Evolutionary conservation across 2,797 vertebrate genomes (phyloP), one percentile per base, ranked within the genome.

Genomic region (Neosilurus mollespiculum): DNA sequence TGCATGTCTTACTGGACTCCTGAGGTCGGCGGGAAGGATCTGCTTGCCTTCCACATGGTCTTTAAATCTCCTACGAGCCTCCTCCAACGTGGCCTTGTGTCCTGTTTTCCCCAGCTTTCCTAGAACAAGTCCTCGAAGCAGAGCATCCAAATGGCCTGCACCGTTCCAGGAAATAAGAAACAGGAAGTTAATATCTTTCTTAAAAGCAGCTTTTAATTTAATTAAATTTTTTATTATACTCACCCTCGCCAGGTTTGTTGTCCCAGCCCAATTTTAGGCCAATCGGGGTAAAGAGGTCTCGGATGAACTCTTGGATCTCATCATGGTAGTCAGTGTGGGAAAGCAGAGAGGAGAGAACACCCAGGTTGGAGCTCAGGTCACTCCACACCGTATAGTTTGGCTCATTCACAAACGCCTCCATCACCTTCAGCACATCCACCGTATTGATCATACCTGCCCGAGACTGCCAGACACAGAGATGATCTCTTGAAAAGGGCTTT

Each of bases 361-460:
- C 97, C 93, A 99, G 95, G 94, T 99, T 99, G 92, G 97, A 98
- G 96, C 98, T 99, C 89, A 99, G 96, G 95, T 99, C 97, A 61
- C 97, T 99, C 98, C 98, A 99, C 90, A 99, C 98, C 0, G 98
- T 99, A 92, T 99, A 99, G 93, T 99, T 99, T 85, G 97, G 97
- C 92, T 99, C 98, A 84, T 98, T 98, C 92, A 99, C 94, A 86
- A 99, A 99, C 24, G 98, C 98, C 90, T 99, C 98, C 98, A 99
- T 99, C 92, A 99, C 94, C 91, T 96, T 98, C 87, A 99, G 95
- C 88, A 98, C 97, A 91, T 99, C 96, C 90, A 98, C 97, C 30
- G 98, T 99, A 95, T 96, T 97, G 92, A 98, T 97, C 95, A 99
- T 97, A 86, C 98, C 98, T 86, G 97, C 97, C 87, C 98, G 95